Conservation (phyloP, 2,113 vertebrate genomes). For the Enhydra lutris region DNA sequence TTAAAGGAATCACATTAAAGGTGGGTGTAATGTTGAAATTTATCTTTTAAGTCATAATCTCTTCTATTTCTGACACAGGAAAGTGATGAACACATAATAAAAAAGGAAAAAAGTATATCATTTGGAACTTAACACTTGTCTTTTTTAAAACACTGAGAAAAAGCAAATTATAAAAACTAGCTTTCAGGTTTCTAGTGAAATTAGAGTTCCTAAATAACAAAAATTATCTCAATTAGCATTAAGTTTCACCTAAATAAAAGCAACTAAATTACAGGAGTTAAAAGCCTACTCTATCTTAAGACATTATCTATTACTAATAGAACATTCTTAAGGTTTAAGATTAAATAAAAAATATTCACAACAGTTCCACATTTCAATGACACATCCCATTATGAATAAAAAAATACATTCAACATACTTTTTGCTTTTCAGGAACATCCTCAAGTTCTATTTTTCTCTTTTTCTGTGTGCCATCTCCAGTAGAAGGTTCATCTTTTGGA, state of each 20-base stretch:
- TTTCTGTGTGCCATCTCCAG: constrained; percentile 13
- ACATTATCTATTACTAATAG: background rate
- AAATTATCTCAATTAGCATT: background rate
- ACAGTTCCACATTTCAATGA: background rate
- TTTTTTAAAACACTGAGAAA: background rate
- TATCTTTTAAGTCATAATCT: background rate
- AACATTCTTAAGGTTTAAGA: background rate
- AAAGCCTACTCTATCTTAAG: background rate
- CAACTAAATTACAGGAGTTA: background rate
- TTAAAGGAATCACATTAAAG: constrained; percentile 27
- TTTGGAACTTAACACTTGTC: background rate
- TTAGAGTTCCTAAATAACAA: constrained; percentile 6
- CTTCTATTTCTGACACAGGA: background rate
- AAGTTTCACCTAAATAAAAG: constrained; percentile 36
- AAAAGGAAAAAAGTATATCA: background rate
- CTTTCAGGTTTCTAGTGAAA: constrained; percentile 28
- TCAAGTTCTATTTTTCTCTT: constrained; percentile 64
- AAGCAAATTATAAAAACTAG: background rate
- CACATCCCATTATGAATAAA: background rate
- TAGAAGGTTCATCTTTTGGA: constrained; percentile 8
- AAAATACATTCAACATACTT: constrained; percentile 67
- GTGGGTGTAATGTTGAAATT: background rate
- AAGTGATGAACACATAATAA: background rate
- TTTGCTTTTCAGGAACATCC: constrained; percentile 65
- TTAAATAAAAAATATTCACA: background rate